A percentile compares a stretch with the other conserved stretches of the same genome.
phyloP scores from a whole-genome alignment of 2,888 invertebrate species.

The Lamellibrachia satsuma region DNA sequence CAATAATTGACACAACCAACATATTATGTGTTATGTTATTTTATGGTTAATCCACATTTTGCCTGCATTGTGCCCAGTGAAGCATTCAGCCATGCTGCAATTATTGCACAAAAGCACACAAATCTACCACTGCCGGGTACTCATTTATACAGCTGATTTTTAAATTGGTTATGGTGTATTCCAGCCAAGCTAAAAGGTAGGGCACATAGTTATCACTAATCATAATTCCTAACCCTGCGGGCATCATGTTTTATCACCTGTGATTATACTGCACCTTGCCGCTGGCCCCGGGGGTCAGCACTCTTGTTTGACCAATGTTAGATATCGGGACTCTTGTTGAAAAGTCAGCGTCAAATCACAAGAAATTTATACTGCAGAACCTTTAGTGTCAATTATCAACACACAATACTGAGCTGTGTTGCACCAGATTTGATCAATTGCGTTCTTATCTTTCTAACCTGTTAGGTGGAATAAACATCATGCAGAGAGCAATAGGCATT shows the following conservation, averaged over 20 bases:
- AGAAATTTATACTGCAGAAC: background rate
- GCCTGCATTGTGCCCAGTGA: background rate
- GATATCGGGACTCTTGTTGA: background rate
- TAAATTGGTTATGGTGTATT: background rate
- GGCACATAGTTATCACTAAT: background rate
- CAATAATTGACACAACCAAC: background rate
- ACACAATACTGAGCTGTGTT: background rate
- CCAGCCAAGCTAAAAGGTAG: background rate
- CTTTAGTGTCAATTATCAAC: background rate
- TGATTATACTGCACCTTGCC: background rate
- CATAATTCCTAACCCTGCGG: background rate
- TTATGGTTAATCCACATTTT: background rate
- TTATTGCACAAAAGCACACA: too few species aligned
- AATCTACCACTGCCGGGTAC: too few species aligned
- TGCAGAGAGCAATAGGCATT: background rate
- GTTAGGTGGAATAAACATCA: background rate
- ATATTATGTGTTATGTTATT: background rate
- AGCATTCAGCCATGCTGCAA: too few species aligned
- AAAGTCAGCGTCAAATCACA: background rate
- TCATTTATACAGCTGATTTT: too few species aligned
- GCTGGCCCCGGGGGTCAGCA: background rate
- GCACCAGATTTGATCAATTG: background rate
- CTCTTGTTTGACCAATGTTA: slow-evolving; percentile 1
- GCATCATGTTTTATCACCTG: background rate
- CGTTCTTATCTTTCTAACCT: background rate